Conservation (phyloP, 2,113 vertebrate species). For the mouse (Mus musculus) region DNA sequence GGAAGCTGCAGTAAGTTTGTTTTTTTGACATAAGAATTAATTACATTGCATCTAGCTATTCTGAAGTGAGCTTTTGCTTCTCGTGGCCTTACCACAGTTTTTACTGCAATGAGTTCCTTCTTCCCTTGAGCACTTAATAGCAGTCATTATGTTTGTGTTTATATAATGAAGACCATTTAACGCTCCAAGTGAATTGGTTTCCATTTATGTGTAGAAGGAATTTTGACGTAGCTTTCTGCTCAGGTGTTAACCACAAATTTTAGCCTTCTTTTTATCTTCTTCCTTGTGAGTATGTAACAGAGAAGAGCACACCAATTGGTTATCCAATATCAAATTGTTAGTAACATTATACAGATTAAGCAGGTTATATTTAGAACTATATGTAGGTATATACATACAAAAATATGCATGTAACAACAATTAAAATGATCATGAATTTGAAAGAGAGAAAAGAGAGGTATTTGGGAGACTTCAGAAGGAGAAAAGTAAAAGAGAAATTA, state of each 20-base stretch:
- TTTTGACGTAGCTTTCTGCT: not conserved
- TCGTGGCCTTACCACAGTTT: not conserved
- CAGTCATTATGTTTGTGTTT: not conserved
- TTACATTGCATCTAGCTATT: not conserved
- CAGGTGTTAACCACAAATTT: not conserved
- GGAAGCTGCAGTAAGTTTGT: constrained; percentile 89
- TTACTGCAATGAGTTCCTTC: not conserved
- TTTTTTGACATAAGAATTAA: not conserved
- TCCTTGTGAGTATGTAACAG: not conserved
- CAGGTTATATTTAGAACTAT: not conserved
- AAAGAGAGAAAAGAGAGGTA: not conserved
- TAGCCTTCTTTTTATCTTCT: not conserved
- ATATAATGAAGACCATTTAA: not conserved
- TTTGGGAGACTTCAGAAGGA: not conserved
- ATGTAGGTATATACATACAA: not conserved
- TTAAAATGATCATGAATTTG: not conserved
- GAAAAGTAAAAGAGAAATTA: not conserved
- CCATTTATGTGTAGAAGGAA: not conserved
- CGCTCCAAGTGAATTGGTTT: not conserved
- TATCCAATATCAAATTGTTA: not conserved
- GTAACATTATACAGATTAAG: not conserved
- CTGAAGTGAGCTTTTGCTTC: not conserved
- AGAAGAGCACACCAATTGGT: not conserved
- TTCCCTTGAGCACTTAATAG: not conserved
- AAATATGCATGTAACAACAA: not conserved